Evolutionary conservation across 1,140 invertebrate genomes (phyloP), one percentile per base, ranked within the genome.

Genomic region (Bombus fervidus): DNA sequence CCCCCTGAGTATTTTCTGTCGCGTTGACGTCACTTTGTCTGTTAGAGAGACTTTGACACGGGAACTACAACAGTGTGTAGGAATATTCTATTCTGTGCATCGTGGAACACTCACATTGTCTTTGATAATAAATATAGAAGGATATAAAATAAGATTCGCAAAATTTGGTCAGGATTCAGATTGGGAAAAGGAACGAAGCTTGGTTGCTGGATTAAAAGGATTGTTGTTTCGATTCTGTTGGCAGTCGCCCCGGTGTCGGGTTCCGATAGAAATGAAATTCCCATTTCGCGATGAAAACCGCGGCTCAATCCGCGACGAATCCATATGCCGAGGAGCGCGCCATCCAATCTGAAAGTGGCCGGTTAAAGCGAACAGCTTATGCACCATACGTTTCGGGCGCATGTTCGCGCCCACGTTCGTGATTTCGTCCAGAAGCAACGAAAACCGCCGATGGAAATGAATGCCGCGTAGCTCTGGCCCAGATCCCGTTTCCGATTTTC

Each of bases 261-360:
- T 62, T 71, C 72, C 81, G 83, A 74, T 86, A 69, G 83, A 86
- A 86, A 93, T 93, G 89, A 92, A 93, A 93, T 87, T 90, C 89
- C 90, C 91, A 91, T 93, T 93, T 89, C 59, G 74, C 86, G 72
- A 93, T 92, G 89, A 87, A 89, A 89, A 77, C 81, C 86, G 85
- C 87, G 91, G 86, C 72, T 90, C 87, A 86, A 87, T 92, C 72
- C 87, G 85, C 90, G 91, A 92, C 87, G 90, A 91, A 90, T 89
- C 88, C 93, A 93, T 93, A 93, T 93, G 92, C 88, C 91, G 90
- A 92, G 92, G 85, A 92, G 87, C 88, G 62, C 83, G 80, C 89
- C 81, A 88, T 93, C 92, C 91, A 92, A 93, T 93, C 88, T 87
- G 84, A 88, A 89, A 92, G 91, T 87, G 91, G 87, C 82, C 87